phyloP scores from a whole-genome alignment of 2,888 invertebrate genomes.

The Galerucella nymphaeae region DNA sequence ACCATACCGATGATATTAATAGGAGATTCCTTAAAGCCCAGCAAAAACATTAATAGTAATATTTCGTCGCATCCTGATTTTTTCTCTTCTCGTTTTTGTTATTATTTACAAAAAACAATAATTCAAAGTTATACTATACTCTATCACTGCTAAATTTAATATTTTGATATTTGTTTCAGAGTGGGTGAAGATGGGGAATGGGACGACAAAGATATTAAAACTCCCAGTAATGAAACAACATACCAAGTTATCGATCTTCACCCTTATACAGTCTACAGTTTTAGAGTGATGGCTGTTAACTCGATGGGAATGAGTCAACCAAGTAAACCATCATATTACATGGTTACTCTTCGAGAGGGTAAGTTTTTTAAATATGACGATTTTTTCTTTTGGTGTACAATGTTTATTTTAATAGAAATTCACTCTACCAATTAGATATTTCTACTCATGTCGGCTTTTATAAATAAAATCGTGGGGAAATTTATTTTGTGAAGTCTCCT shows the following conservation, averaged over 20 bases:
- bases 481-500: too few relatives aligned
- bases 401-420: too few relatives aligned
- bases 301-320: conserved; percentile 76
- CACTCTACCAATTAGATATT: too few relatives aligned
- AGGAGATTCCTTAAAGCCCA: too few relatives aligned
- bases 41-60: too few relatives aligned
- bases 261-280: conserved; percentile 82
- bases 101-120: background rate
- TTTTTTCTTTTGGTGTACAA: too few relatives aligned
- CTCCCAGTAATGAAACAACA: conserved; percentile 72
- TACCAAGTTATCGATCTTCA: conserved; percentile 75
- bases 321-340: conserved; percentile 78
- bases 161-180: conserved; percentile 64
- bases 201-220: conserved; percentile 67
- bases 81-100: too few relatives aligned
- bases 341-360: conserved; percentile 81
- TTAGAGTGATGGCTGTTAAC: conserved; percentile 78
- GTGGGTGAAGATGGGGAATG: conserved; percentile 77
- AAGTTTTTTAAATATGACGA: conserved; percentile 56
- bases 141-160: background rate
- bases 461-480: too few relatives aligned
- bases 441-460: too few relatives aligned
- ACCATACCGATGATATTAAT: too few relatives aligned
- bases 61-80: too few relatives aligned
- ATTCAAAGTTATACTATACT: background rate